These are phyloP conservation scores for Therioaphis trifolii DNA, from an alignment of 2,888 invertebrate species.

Conservation along the genomic window DNA sequence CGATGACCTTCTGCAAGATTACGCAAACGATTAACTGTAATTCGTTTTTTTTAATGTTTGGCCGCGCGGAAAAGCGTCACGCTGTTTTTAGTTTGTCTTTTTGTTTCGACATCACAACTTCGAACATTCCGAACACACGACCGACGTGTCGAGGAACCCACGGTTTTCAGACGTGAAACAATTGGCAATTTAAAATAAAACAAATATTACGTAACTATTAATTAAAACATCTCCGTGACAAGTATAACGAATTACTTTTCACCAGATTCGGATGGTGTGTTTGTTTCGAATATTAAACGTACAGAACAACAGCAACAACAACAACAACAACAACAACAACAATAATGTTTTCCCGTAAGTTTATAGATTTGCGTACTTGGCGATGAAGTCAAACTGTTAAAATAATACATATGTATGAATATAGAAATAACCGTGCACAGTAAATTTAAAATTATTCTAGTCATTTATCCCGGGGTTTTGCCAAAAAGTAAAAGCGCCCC, in stretches of 20 bases:
- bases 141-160: too few relatives aligned
- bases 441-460: constrained; percentile 61
- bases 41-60: too few relatives aligned
- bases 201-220: not conserved
- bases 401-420: constrained; percentile 7
- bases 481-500: constrained; percentile 53
- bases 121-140: too few relatives aligned
- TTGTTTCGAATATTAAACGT: constrained; percentile 24
- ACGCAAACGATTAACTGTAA: too few relatives aligned
- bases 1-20: too few relatives aligned
- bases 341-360: too few relatives aligned
- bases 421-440: constrained; percentile 33
- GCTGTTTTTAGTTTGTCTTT: too few relatives aligned
- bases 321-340: too few relatives aligned
- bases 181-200: constrained; percentile 4
- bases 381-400: constrained; percentile 31
- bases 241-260: not conserved
- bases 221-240: constrained; percentile 18
- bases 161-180: not conserved
- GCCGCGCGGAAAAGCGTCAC: too few relatives aligned
- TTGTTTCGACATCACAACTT: too few relatives aligned
- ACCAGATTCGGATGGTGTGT: constrained; percentile 10
- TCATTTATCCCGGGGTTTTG: constrained; percentile 54
- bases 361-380: not conserved
- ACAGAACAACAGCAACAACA: too few relatives aligned